phyloP scores from a whole-genome alignment of 2,113 vertebrate genomes.

The Numida meleagris region DNA sequence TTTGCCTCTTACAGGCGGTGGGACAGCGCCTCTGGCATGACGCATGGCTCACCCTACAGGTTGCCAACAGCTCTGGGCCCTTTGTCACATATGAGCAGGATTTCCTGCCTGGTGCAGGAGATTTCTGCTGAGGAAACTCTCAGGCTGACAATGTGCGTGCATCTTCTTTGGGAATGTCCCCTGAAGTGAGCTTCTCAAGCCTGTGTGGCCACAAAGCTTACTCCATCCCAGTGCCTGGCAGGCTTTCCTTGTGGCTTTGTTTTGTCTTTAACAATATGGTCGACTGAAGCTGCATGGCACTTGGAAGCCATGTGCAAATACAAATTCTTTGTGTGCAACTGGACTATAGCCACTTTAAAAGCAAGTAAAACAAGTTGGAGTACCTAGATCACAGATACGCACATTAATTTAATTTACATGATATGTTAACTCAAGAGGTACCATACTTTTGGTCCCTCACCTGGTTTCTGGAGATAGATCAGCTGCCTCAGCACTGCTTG shows the following conservation, averaged over 20 bases:
- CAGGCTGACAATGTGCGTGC: not conserved
- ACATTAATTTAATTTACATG: not conserved
- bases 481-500: not conserved
- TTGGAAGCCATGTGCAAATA: not conserved
- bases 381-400: not conserved
- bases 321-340: not conserved
- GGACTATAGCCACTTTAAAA: not conserved
- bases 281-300: not conserved
- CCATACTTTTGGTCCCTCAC: not conserved
- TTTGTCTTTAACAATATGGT: not conserved
- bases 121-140: constrained; percentile 12
- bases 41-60: not conserved
- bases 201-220: not conserved
- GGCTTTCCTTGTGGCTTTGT: not conserved
- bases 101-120: not conserved
- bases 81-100: not conserved
- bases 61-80: not conserved
- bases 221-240: not conserved
- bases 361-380: constrained; percentile 20
- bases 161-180: not conserved
- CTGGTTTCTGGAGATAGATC: not conserved
- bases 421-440: not conserved
- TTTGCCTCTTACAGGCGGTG: not conserved
- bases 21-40: not conserved
- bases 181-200: not conserved